Conservation (phyloP, 2,888 invertebrate genomes). For the Acrobasis repandana region DNA sequence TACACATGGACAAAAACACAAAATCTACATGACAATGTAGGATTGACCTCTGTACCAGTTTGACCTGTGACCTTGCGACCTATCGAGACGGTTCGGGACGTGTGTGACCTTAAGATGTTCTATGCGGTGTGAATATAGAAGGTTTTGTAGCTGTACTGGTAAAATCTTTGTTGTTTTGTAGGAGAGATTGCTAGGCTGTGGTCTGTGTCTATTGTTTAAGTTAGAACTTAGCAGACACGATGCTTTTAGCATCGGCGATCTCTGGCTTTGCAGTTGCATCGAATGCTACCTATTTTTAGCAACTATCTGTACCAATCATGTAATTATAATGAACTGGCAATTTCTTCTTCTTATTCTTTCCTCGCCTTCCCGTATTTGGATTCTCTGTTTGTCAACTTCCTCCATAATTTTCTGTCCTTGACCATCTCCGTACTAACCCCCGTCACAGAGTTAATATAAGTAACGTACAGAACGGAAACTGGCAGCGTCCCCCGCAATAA, state of each 20-base stretch:
- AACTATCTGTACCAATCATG: no score
- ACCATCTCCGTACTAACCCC: no score
- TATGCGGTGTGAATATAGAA: slow-evolving; percentile 28
- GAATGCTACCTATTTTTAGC: not conserved
- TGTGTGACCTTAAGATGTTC: slow-evolving; percentile 43
- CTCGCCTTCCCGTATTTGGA: no score
- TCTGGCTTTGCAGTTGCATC: not conserved
- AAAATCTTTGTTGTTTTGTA: slow-evolving; percentile 22
- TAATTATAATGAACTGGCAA: no score
- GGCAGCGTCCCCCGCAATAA: no score
- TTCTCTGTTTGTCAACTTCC: no score
- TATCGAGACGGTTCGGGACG: slow-evolving; percentile 65
- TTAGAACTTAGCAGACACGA: slow-evolving; percentile 23
- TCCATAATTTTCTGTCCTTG: no score
- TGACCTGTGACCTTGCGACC: slow-evolving; percentile 63
- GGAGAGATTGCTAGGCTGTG: slow-evolving; percentile 40
- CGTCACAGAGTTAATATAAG: no score
- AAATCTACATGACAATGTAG: slow-evolving; percentile 71
- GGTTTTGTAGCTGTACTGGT: slow-evolving; percentile 29
- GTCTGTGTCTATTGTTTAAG: slow-evolving; percentile 45
- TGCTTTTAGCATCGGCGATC: not conserved
- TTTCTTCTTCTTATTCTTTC: no score
- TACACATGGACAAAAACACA: slow-evolving; percentile 54
- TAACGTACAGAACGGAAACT: no score
- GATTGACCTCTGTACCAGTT: slow-evolving; percentile 62